Conservation (phyloP, 2,113 vertebrate genomes). For the Chinchilla lanigera region DNA sequence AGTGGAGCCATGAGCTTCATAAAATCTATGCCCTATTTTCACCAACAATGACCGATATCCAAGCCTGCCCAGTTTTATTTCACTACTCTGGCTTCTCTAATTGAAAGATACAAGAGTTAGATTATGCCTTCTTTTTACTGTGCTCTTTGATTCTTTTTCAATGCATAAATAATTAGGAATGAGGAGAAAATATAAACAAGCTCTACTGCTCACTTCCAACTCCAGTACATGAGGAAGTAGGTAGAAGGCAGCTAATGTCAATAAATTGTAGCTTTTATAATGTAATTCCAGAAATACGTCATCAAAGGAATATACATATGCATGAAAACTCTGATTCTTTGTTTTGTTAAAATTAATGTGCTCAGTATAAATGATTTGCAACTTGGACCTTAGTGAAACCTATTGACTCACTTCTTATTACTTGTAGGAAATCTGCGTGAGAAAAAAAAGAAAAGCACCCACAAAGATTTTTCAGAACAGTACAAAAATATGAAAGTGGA, state of each 20-base stretch:
- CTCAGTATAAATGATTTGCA: neutral
- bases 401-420: constrained; percentile 10
- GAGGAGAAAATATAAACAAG: constrained; percentile 30
- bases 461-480: constrained; percentile 13
- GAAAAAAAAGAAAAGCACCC: neutral
- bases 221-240: neutral
- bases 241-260: neutral
- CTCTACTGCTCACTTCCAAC: neutral
- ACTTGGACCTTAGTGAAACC: neutral
- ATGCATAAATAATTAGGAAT: constrained; percentile 44
- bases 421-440: neutral
- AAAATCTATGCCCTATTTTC: neutral
- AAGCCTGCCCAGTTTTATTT: neutral
- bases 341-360: constrained; percentile 54
- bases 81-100: neutral
- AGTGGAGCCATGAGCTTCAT: neutral
- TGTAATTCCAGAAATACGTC: constrained; percentile 21
- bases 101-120: neutral
- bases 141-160: constrained; percentile 18
- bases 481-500: constrained; percentile 21
- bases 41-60: neutral
- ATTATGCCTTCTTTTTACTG: neutral
- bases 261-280: neutral
- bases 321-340: neutral
- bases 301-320: neutral